Evolutionary conservation across 2,888 invertebrate species (phyloP).

Genomic region (Netelia melanura): DNA sequence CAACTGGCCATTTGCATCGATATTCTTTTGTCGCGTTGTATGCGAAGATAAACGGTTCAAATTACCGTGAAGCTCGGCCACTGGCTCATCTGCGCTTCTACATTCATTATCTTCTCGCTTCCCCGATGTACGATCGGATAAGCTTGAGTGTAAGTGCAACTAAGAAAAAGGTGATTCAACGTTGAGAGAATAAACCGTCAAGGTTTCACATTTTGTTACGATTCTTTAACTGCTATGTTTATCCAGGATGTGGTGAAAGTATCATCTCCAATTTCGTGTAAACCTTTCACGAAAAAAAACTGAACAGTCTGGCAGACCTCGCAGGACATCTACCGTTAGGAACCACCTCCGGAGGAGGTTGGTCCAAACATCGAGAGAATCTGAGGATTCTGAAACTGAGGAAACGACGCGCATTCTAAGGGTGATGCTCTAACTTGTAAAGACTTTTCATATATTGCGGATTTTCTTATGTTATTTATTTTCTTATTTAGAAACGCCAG

Average conservation of each 20-base stretch:
- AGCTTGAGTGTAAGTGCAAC: neutral
- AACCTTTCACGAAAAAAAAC: slow-evolving; percentile 21
- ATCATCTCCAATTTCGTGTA: slow-evolving; percentile 7
- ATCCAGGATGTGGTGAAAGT: slow-evolving; percentile 39
- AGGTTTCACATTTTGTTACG: neutral
- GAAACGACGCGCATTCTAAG: slow-evolving; percentile 1
- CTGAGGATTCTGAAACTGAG: slow-evolving; percentile 39
- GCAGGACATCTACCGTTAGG: slow-evolving; percentile 18
- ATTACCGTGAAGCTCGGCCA: slow-evolving; percentile 2
- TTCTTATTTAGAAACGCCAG: slow-evolving; percentile 54
- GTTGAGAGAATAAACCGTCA: neutral
- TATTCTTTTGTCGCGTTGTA: slow-evolving; percentile 22
- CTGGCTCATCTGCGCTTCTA: neutral
- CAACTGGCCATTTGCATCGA: neutral
- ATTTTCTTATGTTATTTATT: neutral
- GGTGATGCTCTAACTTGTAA: slow-evolving; percentile 12
- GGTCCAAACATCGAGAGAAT: slow-evolving; percentile 51
- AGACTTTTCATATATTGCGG: neutral
- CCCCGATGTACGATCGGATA: neutral
- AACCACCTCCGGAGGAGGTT: slow-evolving; percentile 41
- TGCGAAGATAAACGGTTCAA: slow-evolving; percentile 17
- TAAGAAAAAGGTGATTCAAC: slow-evolving; percentile 48
- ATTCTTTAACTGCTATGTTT: neutral
- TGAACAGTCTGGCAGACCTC: neutral
- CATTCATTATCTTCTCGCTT: neutral